A percentile compares a stretch with the other conserved stretches of the same genome.
Conservation (phyloP, 2,797 vertebrate species). For the Danio jaintianensis region DNA sequence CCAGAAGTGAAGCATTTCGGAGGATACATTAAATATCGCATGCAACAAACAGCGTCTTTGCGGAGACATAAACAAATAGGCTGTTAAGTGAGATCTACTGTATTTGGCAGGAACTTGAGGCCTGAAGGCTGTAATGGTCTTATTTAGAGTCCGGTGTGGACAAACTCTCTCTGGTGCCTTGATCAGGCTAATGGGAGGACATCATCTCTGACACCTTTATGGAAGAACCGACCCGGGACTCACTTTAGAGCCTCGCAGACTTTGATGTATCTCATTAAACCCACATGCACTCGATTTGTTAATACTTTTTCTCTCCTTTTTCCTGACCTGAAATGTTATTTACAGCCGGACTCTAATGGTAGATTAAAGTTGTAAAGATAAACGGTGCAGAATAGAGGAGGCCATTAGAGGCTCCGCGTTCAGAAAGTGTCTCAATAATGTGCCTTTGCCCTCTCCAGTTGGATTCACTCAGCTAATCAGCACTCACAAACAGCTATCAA, state of each 20-base stretch:
- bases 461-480: slow-evolving; percentile 31
- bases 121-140: slow-evolving; percentile 71
- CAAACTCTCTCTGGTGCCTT: slow-evolving; percentile 69
- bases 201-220: slow-evolving; percentile 85
- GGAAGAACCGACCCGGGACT: slow-evolving; percentile 78
- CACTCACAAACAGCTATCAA: not conserved
- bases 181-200: slow-evolving; percentile 79
- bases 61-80: not conserved
- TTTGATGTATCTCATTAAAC: slow-evolving; percentile 88
- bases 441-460: slow-evolving; percentile 17
- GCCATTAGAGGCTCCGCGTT: slow-evolving; percentile 43
- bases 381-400: slow-evolving; percentile 56
- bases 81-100: not conserved
- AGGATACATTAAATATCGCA: not conserved
- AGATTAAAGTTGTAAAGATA: slow-evolving; percentile 66
- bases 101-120: slow-evolving; percentile 69
- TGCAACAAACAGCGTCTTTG: slow-evolving; percentile 1
- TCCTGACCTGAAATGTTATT: slow-evolving; percentile 76
- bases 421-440: slow-evolving; percentile 36
- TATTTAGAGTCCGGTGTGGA: slow-evolving; percentile 67
- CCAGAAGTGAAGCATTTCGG: not conserved
- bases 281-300: slow-evolving; percentile 85
- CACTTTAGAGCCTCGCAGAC: slow-evolving; percentile 71
- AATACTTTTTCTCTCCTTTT: slow-evolving; percentile 65
- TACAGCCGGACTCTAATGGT: slow-evolving; percentile 73